Conservation (phyloP, 2,888 invertebrate genomes). For the Magallana nippona region DNA sequence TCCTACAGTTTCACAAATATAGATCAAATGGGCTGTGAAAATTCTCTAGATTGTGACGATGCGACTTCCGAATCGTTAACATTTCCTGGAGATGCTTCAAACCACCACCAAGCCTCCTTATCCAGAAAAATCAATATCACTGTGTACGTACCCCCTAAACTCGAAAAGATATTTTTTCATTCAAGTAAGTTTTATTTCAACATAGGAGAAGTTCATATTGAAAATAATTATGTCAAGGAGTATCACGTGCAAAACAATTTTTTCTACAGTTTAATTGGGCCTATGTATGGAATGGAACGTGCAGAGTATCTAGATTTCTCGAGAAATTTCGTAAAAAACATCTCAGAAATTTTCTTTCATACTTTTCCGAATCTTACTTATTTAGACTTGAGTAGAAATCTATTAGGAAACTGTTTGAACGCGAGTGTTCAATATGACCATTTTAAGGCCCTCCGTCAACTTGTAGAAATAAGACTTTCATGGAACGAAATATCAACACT, state of each 20-base stretch:
- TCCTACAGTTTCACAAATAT: not conserved
- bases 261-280: not conserved
- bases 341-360: not conserved
- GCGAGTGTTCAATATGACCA: not conserved
- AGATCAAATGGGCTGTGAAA: not conserved
- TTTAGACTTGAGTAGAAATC: constrained; percentile 6
- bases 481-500: constrained; percentile 19
- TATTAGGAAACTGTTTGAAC: constrained; percentile 19
- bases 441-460: constrained; percentile 15
- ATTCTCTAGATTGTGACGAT: not conserved
- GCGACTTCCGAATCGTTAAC: not conserved
- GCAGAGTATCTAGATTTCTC: constrained; percentile 21
- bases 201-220: constrained; percentile 21
- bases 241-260: constrained; percentile 36
- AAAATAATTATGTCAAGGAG: not conserved
- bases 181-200: constrained; percentile 31
- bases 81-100: too few relatives aligned
- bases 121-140: not conserved
- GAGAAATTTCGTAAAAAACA: not conserved
- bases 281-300: constrained; percentile 7
- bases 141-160: constrained; percentile 36
- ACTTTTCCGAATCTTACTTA: not conserved
- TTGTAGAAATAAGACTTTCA: not conserved
- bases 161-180: constrained; percentile 28
- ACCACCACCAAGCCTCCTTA: too few relatives aligned